Conservation (phyloP, 2,113 vertebrate species). For the Ictalurus furcatus region DNA sequence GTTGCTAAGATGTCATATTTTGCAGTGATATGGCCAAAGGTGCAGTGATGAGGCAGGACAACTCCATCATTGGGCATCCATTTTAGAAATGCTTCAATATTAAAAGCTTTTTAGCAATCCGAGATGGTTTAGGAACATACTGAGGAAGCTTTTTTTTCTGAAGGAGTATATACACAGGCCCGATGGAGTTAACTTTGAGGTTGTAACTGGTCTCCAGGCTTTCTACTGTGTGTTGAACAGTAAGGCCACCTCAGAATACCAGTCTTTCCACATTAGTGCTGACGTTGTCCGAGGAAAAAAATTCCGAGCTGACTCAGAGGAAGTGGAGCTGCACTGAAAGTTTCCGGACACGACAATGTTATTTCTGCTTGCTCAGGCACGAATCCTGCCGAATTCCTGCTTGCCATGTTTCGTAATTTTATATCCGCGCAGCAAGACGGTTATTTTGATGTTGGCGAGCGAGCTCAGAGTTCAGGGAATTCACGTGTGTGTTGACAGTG, state of each 20-base stretch:
- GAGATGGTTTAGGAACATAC: neutral
- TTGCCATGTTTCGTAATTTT: slow-evolving; percentile 18
- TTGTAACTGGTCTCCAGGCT: neutral
- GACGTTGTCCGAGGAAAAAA: slow-evolving; percentile 1
- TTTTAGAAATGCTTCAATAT: neutral
- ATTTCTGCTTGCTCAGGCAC: slow-evolving; percentile 40
- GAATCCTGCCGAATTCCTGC: slow-evolving; percentile 21
- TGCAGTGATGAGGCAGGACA: neutral
- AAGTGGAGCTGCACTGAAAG: slow-evolving; percentile 11
- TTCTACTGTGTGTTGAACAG: neutral
- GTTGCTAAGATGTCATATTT: too few species aligned
- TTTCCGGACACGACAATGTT: slow-evolving; percentile 43
- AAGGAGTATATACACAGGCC: neutral
- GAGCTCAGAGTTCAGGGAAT: slow-evolving; percentile 30
- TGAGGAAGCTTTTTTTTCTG: neutral
- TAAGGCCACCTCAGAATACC: neutral
- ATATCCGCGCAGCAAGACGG: slow-evolving; percentile 2
- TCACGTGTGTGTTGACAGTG: slow-evolving; percentile 1
- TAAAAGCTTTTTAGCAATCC: neutral
- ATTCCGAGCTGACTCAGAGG: slow-evolving; percentile 38
- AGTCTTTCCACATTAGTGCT: slow-evolving; percentile 4
- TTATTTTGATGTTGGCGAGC: slow-evolving; percentile 27
- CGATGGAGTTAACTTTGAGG: neutral
- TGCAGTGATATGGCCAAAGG: neutral
- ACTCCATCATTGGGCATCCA: neutral